phyloP scores from a whole-genome alignment of 2,113 vertebrate species.

The Lampris incognitus region DNA sequence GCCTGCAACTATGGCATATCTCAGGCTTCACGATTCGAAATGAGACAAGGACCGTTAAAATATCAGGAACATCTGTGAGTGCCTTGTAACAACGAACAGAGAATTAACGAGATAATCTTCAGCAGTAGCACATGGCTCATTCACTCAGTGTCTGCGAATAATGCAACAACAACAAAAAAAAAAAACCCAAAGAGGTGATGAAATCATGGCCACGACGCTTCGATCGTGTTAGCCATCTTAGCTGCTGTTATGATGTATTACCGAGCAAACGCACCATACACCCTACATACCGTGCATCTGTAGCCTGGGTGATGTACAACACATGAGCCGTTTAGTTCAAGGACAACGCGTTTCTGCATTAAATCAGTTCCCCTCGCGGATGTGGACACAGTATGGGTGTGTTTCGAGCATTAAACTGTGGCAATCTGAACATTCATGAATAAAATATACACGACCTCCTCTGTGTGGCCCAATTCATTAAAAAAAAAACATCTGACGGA shows the following conservation, averaged over 20 bases:
- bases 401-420: conserved; percentile 50
- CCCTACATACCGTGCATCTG: conserved; percentile 23
- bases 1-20: neutral
- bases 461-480: conserved; percentile 57
- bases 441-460: conserved; percentile 61
- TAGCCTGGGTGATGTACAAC: conserved; percentile 49
- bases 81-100: conserved; percentile 20
- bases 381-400: conserved; percentile 57
- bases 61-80: conserved; percentile 20
- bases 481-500: conserved; percentile 17
- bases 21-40: conserved; percentile 23
- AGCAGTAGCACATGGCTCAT: conserved; percentile 34
- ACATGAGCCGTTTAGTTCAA: conserved; percentile 58
- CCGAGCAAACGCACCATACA: conserved; percentile 46
- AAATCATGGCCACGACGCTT: conserved; percentile 72
- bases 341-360: conserved; percentile 66
- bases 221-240: conserved; percentile 67
- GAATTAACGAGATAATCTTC: neutral
- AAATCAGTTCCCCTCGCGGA: conserved; percentile 55
- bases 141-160: conserved; percentile 61
- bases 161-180: conserved; percentile 26
- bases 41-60: conserved; percentile 30
- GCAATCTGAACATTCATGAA: conserved; percentile 47
- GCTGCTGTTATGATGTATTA: conserved; percentile 55
- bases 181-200: conserved; percentile 48